Conservation (phyloP, 2,888 invertebrate genomes). For the Pilophorus perplexus region DNA sequence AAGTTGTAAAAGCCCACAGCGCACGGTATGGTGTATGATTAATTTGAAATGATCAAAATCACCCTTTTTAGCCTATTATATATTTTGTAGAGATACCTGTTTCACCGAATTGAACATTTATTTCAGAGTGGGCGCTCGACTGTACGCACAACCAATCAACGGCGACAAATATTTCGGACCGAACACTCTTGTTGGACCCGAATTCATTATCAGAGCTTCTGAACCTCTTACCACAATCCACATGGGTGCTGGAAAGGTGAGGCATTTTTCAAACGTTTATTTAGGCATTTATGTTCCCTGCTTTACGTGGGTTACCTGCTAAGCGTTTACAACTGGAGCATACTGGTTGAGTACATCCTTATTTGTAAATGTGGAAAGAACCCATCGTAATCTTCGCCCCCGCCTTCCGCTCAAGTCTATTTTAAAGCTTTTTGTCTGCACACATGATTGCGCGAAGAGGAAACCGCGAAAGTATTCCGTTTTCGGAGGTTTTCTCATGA, state of each 20-base stretch:
- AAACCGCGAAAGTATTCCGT: no score
- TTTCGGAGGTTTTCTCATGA: no score
- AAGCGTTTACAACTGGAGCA: background rate
- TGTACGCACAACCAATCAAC: constrained; percentile 60
- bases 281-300: background rate
- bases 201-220: constrained; percentile 70
- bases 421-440: no score
- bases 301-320: background rate
- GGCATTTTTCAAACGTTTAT: constrained; percentile 39
- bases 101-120: no score
- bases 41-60: no score
- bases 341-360: no score
- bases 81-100: no score
- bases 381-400: no score
- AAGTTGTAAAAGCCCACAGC: constrained; percentile 14
- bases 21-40: no score
- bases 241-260: constrained; percentile 59
- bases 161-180: constrained; percentile 56
- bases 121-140: constrained; percentile 38
- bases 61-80: background rate
- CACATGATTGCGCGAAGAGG: no score
- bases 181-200: constrained; percentile 61
- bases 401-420: no score
- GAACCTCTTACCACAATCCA: constrained; percentile 63
- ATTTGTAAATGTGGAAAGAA: no score